Conservation (phyloP, 2,888 invertebrate species). For the Phasia obesa region DNA sequence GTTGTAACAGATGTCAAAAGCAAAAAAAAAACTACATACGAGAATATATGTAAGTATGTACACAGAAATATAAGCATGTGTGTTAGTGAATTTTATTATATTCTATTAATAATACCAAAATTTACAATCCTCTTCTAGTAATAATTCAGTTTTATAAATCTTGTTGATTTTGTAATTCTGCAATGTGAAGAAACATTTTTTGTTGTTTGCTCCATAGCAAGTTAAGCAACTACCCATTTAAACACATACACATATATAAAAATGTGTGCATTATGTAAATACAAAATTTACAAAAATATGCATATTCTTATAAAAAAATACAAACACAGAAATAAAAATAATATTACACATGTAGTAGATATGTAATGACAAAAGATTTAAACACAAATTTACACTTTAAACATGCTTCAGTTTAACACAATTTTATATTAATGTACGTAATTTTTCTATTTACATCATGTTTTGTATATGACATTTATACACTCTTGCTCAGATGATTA, state of each 20-base stretch:
- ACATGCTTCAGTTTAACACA: constrained; percentile 27
- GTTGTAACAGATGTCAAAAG: constrained; percentile 48
- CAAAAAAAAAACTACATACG: not conserved
- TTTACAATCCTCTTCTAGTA: too few species aligned
- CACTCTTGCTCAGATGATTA: too few species aligned
- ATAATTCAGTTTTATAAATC: too few species aligned
- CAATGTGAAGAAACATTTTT: too few species aligned
- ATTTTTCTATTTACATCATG: not conserved
- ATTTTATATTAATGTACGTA: constrained; percentile 27
- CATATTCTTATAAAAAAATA: too few species aligned
- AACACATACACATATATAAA: too few species aligned
- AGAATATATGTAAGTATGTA: constrained; percentile 1
- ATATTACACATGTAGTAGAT: constrained; percentile 9
- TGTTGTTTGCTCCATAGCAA: too few species aligned
- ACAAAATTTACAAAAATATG: too few species aligned
- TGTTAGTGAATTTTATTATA: not conserved
- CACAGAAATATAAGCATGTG: not conserved
- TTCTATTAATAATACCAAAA: too few species aligned
- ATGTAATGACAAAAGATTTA: constrained; percentile 4
- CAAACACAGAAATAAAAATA: not conserved
- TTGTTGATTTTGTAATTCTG: too few species aligned
- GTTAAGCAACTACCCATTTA: too few species aligned
- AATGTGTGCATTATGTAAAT: too few species aligned
- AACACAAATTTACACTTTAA: not conserved
- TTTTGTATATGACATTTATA: not conserved